phyloP scores from a whole-genome alignment of 2,113 vertebrate genomes.

The Ariopsis seemanni region DNA sequence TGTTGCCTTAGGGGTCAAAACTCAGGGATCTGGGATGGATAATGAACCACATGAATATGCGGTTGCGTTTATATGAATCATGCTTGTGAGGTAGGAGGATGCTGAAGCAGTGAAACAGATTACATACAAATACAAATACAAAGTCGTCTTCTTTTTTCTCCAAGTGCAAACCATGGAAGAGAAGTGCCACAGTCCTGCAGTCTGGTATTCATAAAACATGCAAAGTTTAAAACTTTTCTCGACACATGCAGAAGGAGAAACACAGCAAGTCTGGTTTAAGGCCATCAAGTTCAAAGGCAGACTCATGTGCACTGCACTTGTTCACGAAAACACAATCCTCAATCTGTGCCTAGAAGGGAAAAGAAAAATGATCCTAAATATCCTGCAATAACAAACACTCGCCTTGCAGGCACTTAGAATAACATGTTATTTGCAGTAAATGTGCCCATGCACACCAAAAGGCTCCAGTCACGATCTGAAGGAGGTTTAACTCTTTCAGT shows the following conservation, averaged over 20 bases:
- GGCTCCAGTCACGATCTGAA: slow-evolving; percentile 66
- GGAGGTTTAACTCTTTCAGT: slow-evolving; percentile 73
- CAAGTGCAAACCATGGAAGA: not conserved
- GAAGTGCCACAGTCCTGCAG: not conserved
- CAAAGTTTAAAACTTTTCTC: not conserved
- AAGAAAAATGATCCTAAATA: not conserved
- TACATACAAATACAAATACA: not conserved
- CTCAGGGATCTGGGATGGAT: not conserved
- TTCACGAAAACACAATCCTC: not conserved
- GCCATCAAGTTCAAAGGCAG: not conserved
- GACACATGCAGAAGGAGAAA: not conserved
- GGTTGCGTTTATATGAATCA: not conserved
- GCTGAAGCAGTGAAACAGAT: not conserved
- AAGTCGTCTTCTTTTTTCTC: not conserved
- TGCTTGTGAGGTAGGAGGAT: not conserved
- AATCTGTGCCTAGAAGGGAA: not conserved
- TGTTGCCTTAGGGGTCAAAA: not conserved
- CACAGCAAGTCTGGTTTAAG: not conserved
- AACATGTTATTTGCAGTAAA: not conserved
- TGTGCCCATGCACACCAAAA: slow-evolving; percentile 42
- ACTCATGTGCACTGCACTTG: slow-evolving; percentile 14
- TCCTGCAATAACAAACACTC: not conserved
- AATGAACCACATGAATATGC: not conserved
- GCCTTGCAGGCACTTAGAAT: not conserved
- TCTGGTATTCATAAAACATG: not conserved